A percentile compares a stretch with the other conserved stretches of the same genome.
phyloP scores from a whole-genome alignment of 2,797 vertebrate species.

The Perdix hodgsoniae region DNA sequence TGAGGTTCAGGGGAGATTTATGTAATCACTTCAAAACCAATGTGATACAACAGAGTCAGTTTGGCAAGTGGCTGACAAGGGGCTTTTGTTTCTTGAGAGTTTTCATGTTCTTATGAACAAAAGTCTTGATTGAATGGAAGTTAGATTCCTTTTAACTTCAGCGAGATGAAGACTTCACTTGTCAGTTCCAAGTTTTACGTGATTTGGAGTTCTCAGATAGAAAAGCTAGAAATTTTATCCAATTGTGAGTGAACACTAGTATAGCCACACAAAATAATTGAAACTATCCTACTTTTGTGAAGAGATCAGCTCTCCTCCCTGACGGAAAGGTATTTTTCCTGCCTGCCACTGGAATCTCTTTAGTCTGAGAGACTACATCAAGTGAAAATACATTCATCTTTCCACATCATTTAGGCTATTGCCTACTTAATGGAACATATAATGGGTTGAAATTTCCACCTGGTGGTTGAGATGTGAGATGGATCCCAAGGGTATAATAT shows the following conservation, averaged over 20 bases:
- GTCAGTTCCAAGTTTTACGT: neutral
- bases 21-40: neutral
- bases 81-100: neutral
- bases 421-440: conserved; percentile 84
- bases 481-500: conserved; percentile 70
- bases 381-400: conserved; percentile 65
- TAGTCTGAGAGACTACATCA: conserved; percentile 8
- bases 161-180: neutral
- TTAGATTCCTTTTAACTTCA: neutral
- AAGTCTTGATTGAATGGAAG: neutral
- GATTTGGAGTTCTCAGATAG: neutral
- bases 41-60: neutral
- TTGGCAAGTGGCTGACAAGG: neutral
- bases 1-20: neutral
- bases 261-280: neutral
- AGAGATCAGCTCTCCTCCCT: neutral
- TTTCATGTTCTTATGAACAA: neutral
- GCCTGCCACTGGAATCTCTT: conserved; percentile 10
- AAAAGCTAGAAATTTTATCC: neutral
- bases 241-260: neutral
- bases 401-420: conserved; percentile 76
- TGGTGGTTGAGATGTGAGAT: conserved; percentile 75
- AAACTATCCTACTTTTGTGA: neutral
- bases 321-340: neutral
- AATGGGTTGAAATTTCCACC: conserved; percentile 83